These are phyloP conservation scores for Sinotaia quadrata DNA, from an alignment of 2,888 invertebrate genomes.

Conservation along the genomic window DNA sequence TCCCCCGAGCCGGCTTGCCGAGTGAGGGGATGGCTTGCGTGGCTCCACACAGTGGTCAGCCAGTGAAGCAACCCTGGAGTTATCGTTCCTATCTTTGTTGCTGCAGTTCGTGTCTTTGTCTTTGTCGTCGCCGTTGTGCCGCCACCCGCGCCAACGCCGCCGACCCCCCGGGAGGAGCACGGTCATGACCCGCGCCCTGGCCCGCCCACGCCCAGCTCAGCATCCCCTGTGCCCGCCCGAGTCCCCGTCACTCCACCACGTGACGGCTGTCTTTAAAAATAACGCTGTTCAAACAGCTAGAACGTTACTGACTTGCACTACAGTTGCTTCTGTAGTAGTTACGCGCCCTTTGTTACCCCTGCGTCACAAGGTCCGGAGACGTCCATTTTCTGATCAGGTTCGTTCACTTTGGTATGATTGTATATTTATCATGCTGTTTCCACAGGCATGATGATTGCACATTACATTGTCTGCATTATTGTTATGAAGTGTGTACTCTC, in stretches of 20 bases:
- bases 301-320: too few species aligned
- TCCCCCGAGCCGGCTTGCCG: constrained; percentile 14
- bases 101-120: not conserved
- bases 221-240: not conserved
- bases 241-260: not conserved
- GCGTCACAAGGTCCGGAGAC: too few species aligned
- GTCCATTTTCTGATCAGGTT: too few species aligned
- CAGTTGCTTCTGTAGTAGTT: too few species aligned
- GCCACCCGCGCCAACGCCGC: constrained; percentile 18
- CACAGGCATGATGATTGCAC: too few species aligned
- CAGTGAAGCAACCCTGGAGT: not conserved
- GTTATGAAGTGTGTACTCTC: too few species aligned
- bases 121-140: constrained; percentile 12
- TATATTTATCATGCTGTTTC: too few species aligned
- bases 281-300: too few species aligned
- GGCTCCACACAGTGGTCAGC: not conserved
- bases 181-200: constrained; percentile 25
- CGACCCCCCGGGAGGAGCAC: constrained; percentile 26
- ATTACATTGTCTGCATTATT: too few species aligned
- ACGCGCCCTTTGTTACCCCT: too few species aligned
- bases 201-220: not conserved
- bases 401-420: too few species aligned
- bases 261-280: too few species aligned
- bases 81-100: not conserved
- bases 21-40: constrained; percentile 25